Evolutionary conservation across 2,888 invertebrate species (phyloP).

Genomic region (Macaria liturata): DNA sequence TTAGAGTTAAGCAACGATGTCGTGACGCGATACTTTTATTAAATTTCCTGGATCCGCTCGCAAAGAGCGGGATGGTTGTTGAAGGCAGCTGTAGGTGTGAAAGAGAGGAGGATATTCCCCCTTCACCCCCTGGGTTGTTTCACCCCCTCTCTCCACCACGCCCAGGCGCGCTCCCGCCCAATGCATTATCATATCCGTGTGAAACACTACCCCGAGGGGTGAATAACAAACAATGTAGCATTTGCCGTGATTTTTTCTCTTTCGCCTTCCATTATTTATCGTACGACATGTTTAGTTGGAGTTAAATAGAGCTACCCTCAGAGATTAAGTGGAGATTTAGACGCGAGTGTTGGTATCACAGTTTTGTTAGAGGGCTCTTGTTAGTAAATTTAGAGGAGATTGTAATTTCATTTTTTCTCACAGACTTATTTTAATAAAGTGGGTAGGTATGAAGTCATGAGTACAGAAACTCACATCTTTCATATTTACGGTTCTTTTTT

Average conservation of each 20-base stretch:
- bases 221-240: conserved; percentile 64
- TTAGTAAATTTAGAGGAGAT: not conserved
- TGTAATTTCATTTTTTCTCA: not conserved
- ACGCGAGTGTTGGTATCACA: conserved; percentile 56
- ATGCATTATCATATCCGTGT: conserved; percentile 67
- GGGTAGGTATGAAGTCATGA: too few relatives aligned
- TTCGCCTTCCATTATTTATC: conserved; percentile 65
- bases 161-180: conserved; percentile 61
- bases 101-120: conserved; percentile 53
- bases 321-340: conserved; percentile 68
- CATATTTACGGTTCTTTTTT: too few relatives aligned
- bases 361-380: conserved; percentile 46
- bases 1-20: conserved; percentile 48
- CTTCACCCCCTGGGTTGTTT: conserved; percentile 31
- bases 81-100: conserved; percentile 61
- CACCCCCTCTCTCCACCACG: conserved; percentile 55
- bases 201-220: conserved; percentile 69
- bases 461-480: too few relatives aligned
- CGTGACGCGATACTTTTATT: conserved; percentile 57
- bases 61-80: conserved; percentile 51
- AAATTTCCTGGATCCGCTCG: conserved; percentile 64
- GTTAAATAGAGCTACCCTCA: conserved; percentile 68
- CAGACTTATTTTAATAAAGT: too few relatives aligned
- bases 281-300: conserved; percentile 55
- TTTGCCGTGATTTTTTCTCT: conserved; percentile 60